Conservation (phyloP, 2,797 vertebrate species). For the Aldrovandia affinis region DNA sequence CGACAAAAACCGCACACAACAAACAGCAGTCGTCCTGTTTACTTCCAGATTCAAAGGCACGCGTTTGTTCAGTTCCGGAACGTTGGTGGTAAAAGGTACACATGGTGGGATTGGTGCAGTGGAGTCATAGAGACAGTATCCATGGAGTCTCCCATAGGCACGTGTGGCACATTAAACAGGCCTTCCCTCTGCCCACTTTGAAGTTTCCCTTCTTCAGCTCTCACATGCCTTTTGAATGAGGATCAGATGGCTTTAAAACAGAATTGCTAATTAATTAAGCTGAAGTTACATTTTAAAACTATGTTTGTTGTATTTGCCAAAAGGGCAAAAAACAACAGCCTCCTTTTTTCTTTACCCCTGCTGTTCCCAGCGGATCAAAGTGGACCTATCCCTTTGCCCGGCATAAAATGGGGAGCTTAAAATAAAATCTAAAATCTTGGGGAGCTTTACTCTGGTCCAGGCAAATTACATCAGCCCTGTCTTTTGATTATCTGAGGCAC, state of each 20-base stretch:
- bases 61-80: conserved; percentile 20
- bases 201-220: conserved; percentile 89
- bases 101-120: conserved; percentile 42
- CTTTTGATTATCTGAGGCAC: conserved; percentile 74
- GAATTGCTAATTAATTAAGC: conserved; percentile 99
- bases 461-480: conserved; percentile 58
- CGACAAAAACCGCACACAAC: not conserved
- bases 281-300: conserved; percentile 98
- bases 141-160: conserved; percentile 62
- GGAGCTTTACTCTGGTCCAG: conserved; percentile 32
- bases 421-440: conserved; percentile 2
- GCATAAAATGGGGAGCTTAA: conserved; percentile 51
- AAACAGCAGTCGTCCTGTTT: conserved; percentile 4
- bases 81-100: not conserved
- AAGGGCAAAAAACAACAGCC: conserved; percentile 84
- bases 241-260: conserved; percentile 99
- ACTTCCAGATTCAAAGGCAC: not conserved
- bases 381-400: conserved; percentile 80
- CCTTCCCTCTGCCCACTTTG: conserved; percentile 80
- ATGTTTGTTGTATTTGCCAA: conserved; percentile 99
- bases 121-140: conserved; percentile 35
- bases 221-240: conserved; percentile 86
- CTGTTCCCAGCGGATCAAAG: conserved; percentile 87
- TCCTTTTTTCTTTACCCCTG: conserved; percentile 61
- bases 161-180: conserved; percentile 3